Conservation (phyloP, 1,140 invertebrate genomes). For the Sesamia nonagrioides region DNA sequence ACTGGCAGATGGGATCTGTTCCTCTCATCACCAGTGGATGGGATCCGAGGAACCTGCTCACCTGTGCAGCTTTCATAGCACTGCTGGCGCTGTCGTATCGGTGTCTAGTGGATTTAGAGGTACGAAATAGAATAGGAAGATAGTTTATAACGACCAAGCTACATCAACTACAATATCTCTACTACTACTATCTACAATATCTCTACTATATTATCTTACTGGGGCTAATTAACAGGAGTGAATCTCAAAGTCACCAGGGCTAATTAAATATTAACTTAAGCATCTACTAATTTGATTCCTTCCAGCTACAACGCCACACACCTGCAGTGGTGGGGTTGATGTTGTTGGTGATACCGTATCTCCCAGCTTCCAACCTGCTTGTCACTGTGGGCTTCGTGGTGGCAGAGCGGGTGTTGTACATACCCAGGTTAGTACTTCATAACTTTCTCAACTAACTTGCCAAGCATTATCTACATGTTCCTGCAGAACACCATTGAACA, state of each 20-base stretch:
- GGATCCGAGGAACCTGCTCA: constrained; percentile 92
- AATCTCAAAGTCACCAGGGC: too few species aligned
- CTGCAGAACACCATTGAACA: too few species aligned
- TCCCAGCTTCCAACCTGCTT: constrained; percentile 95
- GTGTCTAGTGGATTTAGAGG: constrained; percentile 90
- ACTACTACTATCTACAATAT: too few species aligned
- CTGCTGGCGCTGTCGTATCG: constrained; percentile 89
- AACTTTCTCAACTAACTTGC: not conserved
- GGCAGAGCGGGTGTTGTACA: constrained; percentile 96
- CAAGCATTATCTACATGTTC: not conserved
- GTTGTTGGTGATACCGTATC: constrained; percentile 93
- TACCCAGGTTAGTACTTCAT: constrained; percentile 91
- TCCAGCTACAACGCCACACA: constrained; percentile 86
- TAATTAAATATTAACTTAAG: too few species aligned
- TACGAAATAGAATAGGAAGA: constrained; percentile 61
- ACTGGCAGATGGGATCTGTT: constrained; percentile 96
- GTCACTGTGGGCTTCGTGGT: constrained; percentile 97
- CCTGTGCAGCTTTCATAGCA: constrained; percentile 90
- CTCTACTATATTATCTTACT: too few species aligned
- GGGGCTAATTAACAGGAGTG: too few species aligned
- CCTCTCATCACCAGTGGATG: constrained; percentile 91
- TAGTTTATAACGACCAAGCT: too few species aligned
- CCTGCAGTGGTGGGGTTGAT: constrained; percentile 90
- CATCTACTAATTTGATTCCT: not conserved
- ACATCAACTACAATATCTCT: too few species aligned